Percentiles rank a stretch among this genome's conserved stretches.
phyloP scores from a whole-genome alignment of 2,797 vertebrate genomes.

The Sebastes itinus region DNA sequence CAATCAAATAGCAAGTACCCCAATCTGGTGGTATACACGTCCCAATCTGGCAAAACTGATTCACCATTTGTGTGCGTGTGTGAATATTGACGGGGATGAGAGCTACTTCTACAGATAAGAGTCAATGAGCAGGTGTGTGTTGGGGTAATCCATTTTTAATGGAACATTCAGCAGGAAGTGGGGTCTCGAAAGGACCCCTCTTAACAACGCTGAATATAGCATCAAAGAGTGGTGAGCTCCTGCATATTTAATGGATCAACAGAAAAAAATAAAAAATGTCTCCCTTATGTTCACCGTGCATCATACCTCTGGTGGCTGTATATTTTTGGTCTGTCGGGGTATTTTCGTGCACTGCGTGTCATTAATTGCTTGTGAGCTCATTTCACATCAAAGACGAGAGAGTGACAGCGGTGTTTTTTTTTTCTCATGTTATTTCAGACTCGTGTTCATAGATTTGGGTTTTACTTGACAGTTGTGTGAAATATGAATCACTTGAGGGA shows the following conservation, averaged over 20 bases:
- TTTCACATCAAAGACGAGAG: conserved; percentile 21
- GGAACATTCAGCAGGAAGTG: conserved; percentile 60
- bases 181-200: conserved; percentile 32
- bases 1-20: background rate
- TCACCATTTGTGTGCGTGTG: background rate
- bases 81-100: conserved; percentile 23
- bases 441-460: background rate
- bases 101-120: conserved; percentile 15
- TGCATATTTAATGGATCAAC: conserved; percentile 43
- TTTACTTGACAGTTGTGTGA: conserved; percentile 2
- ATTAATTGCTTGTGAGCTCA: conserved; percentile 12
- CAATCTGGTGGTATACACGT: background rate
- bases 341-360: background rate
- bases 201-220: conserved; percentile 58
- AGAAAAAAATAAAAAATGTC: background rate
- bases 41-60: background rate
- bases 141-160: conserved; percentile 69
- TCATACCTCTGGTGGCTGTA: background rate
- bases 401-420: background rate
- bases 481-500: background rate
- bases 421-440: conserved; percentile 5
- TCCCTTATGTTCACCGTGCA: background rate
- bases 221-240: conserved; percentile 29
- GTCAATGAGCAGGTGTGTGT: conserved; percentile 47
- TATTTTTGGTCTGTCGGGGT: background rate